Percentiles rank a stretch among this genome's conserved stretches.
These are phyloP conservation scores for Pygmarrhopalites habei DNA, from an alignment of 1,140 invertebrate species.

Conservation along the genomic window DNA sequence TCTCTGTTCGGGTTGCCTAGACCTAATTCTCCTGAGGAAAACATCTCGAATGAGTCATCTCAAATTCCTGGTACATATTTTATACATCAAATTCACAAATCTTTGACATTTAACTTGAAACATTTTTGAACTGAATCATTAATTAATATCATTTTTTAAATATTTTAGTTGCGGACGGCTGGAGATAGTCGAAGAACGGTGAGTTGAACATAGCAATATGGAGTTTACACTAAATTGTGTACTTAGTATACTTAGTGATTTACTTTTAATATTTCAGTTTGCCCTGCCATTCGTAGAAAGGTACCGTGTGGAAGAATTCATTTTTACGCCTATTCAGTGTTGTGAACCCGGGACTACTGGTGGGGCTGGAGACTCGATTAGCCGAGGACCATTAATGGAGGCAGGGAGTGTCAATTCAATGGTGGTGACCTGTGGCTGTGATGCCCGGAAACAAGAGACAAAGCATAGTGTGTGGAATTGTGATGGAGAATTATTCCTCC, in stretches of 20 bases:
- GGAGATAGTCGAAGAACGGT: constrained; percentile 39
- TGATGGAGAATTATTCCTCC: constrained; percentile 67
- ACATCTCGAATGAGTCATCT: constrained; percentile 68
- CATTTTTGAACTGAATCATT: too few species aligned
- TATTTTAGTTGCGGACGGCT: constrained; percentile 48
- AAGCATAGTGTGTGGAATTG: constrained; percentile 68
- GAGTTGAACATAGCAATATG: too few species aligned
- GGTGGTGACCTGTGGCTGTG: constrained; percentile 34
- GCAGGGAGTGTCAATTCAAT: constrained; percentile 17
- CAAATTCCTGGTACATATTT: too few species aligned
- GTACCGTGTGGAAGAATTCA: constrained; percentile 64
- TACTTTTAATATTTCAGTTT: constrained; percentile 48
- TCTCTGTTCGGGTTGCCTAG: constrained; percentile 70
- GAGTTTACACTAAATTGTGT: too few species aligned
- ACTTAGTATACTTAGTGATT: too few species aligned
- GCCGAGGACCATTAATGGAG: constrained; percentile 42
- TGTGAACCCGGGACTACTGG: constrained; percentile 40
- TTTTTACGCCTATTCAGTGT: constrained; percentile 54
- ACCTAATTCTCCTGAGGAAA: constrained; percentile 67
- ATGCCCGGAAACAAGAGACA: constrained; percentile 34
- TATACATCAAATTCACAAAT: too few species aligned
- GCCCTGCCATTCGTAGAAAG: constrained; percentile 71
- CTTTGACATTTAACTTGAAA: too few species aligned
- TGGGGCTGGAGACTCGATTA: constrained; percentile 39
- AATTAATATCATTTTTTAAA: too few species aligned